Evolutionary conservation across 1,140 invertebrate species (phyloP).

Genomic region (Scaptomyza pallida): DNA sequence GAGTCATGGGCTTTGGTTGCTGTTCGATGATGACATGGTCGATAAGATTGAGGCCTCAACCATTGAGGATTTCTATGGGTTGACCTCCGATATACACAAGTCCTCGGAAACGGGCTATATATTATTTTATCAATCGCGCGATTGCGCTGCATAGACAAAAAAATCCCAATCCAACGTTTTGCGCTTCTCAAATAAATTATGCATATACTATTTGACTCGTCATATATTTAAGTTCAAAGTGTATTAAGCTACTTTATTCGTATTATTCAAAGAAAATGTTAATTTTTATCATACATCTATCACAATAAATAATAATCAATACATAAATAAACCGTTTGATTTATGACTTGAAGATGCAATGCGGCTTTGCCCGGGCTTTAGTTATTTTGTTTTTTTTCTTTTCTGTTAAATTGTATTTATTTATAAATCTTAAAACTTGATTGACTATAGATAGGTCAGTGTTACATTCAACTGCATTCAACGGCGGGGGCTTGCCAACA

Average conservation of each 20-base stretch:
- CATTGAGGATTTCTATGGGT: conserved; percentile 99
- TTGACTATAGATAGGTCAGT: conserved; percentile 25
- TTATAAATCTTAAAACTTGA: too few species aligned
- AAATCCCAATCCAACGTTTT: background rate
- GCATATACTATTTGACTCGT: background rate
- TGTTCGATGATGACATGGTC: conserved; percentile 99
- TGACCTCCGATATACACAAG: conserved; percentile 99
- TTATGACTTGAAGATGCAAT: background rate
- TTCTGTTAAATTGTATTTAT: too few species aligned
- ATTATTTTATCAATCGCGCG: conserved; percentile 99
- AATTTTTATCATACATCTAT: background rate
- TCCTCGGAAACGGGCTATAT: conserved; percentile 99
- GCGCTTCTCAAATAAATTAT: background rate
- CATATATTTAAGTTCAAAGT: conserved; percentile 21
- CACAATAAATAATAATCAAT: background rate
- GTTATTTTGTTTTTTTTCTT: too few species aligned
- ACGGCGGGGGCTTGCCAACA: conserved; percentile 20
- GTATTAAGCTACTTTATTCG: conserved; percentile 3
- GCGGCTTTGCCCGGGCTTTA: too few species aligned
- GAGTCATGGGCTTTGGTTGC: conserved; percentile 98
- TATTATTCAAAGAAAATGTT: background rate
- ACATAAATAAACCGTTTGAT: background rate
- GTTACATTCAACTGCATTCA: background rate
- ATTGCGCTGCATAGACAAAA: conserved; percentile 83
- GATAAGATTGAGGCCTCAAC: conserved; percentile 99